These are phyloP conservation scores for Schizopygopsis malacanthus DNA, from an alignment of 2,797 vertebrate genomes.

Conservation along the genomic window DNA sequence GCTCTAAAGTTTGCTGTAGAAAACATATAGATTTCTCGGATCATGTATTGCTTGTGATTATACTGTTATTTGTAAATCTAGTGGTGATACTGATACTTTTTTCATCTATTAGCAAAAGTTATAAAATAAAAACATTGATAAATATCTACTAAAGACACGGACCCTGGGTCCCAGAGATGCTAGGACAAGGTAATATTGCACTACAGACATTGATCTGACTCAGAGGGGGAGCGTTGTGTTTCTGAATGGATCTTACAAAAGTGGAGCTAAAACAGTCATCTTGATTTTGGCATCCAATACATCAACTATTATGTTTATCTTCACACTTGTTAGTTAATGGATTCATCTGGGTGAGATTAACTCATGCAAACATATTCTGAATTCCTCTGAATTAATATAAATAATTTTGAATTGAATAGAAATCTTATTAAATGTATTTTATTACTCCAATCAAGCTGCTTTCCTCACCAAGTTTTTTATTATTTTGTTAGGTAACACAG, in stretches of 20 bases:
- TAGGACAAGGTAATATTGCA: background rate
- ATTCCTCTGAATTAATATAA: background rate
- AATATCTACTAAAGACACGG: background rate
- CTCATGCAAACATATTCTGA: background rate
- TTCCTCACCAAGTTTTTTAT: background rate
- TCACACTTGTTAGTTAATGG: background rate
- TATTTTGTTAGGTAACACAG: background rate
- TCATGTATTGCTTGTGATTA: background rate
- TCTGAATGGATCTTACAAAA: background rate
- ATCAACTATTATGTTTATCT: background rate
- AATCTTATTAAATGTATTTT: background rate
- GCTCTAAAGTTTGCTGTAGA: background rate
- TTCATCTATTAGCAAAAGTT: background rate
- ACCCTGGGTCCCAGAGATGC: background rate
- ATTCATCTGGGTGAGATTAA: background rate
- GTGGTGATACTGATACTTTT: background rate
- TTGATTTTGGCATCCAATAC: background rate
- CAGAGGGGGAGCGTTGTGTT: background rate
- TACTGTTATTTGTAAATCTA: background rate
- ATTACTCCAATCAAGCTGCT: background rate
- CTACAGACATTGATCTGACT: background rate
- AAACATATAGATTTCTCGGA: background rate
- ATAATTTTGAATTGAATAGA: background rate
- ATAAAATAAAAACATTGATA: too few species aligned
- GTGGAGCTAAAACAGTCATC: background rate